Base-by-base conservation (phyloP, 2,797 vertebrate genomes). In the Gobionotothen gibberifrons region DNA sequence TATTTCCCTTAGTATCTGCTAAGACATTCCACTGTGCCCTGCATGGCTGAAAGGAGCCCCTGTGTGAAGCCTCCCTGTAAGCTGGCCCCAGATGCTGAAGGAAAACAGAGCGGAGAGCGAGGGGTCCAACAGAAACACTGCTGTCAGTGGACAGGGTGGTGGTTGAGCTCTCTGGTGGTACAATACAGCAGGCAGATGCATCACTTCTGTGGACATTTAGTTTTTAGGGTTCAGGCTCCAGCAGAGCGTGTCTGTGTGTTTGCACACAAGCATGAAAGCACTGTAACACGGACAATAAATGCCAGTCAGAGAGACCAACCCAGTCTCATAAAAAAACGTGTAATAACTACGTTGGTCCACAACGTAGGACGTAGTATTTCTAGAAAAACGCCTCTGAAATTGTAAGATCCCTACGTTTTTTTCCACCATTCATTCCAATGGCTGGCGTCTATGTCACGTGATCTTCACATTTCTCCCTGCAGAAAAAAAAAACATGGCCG, bases 121-220 rank as follows among this genome's bases (percentile, higher is more conserved):
- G 47, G 49, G 22, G 9, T 80, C 69, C 79, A 84, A 78, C 51
- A 77, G 75, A 87, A 82, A 85, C 85, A 84, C 56, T 55, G 75
- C 69, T 81, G 78, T 82, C 55, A 69, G 62, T 17, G 55, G 57
- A 73, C 51, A 32, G 44, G 56, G 46, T 72, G 85, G 74, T 11
- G 48, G 60, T 22, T 11, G 48, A 77, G 52, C 74, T 54, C 64
- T 19, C 15, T 12, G 69, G 70, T 67, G 60, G 46, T 55, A 42
- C 58, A 42, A 70, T 26, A 29, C 69, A 68, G 52, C 62, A 61
- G 47, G 46, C 73, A 79, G 79, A 72, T 77, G 74, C 59, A 57
- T 57, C 52, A 16, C 63, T 22, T 69, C 53, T 40, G 5, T n/a
- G 22, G 67, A 47, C 40, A 0, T 67, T 63, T 65, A 61, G n/a